phyloP scores from a whole-genome alignment of 2,888 invertebrate genomes.

The Meandrusa payeni region DNA sequence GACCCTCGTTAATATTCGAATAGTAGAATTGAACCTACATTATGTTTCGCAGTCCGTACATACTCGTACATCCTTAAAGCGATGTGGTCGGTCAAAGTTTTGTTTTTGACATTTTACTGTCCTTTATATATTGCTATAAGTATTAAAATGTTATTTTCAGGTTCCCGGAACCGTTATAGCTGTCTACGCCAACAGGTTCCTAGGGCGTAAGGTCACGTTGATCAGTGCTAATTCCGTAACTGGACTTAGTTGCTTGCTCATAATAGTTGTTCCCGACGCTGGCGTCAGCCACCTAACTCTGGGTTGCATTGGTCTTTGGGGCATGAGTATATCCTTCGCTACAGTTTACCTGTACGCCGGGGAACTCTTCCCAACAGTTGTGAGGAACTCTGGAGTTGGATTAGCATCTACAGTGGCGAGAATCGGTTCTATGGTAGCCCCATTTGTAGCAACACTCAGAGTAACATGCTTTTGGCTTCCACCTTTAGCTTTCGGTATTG shows the following conservation, averaged over 20 bases:
- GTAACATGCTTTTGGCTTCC: conserved; percentile 82
- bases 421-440: conserved; percentile 92
- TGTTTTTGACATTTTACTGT: too few relatives aligned
- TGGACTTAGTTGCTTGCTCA: conserved; percentile 83
- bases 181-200: conserved; percentile 82
- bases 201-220: conserved; percentile 85
- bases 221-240: conserved; percentile 83
- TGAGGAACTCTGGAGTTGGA: conserved; percentile 93
- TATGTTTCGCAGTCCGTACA: too few relatives aligned
- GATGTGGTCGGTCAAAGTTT: too few relatives aligned
- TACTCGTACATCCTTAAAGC: too few relatives aligned
- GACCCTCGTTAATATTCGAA: too few relatives aligned
- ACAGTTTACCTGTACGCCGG: conserved; percentile 93
- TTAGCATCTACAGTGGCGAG: conserved; percentile 92
- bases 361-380: conserved; percentile 93
- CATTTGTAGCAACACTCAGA: conserved; percentile 87
- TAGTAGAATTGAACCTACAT: too few relatives aligned
- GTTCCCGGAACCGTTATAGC: conserved; percentile 83
- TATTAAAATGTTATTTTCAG: too few relatives aligned
- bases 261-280: conserved; percentile 77
- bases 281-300: conserved; percentile 80
- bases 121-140: too few relatives aligned
- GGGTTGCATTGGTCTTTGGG: conserved; percentile 88
- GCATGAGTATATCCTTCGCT: conserved; percentile 91
- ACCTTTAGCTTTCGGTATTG: conserved; percentile 86